These are phyloP conservation scores for Halisarca cf. caerulea DNA, from an alignment of 37 sponge, comb jelly and placozoan species.

Conservation along the genomic window DNA sequence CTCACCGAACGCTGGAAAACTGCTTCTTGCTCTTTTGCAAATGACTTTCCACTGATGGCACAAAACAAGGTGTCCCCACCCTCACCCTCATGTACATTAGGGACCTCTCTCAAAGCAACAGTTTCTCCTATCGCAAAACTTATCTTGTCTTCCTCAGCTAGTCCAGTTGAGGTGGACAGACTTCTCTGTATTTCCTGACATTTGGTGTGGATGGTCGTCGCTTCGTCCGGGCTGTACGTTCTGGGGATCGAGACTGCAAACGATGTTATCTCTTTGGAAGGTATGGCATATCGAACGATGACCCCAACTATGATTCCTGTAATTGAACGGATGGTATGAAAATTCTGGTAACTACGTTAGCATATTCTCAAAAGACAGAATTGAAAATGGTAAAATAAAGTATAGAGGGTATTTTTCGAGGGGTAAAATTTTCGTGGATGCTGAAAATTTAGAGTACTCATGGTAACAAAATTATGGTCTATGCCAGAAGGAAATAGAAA, in stretches of 20 bases:
- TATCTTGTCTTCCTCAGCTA: not conserved
- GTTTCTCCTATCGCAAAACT: constrained; percentile 31
- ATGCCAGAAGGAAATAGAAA: too few species aligned
- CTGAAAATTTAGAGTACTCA: too few species aligned
- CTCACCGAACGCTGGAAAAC: constrained; percentile 50
- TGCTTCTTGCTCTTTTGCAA: constrained; percentile 34
- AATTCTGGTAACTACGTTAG: too few species aligned
- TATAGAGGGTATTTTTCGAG: too few species aligned
- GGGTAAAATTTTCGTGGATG: too few species aligned
- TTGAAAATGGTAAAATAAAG: too few species aligned
- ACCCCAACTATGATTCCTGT: constrained; percentile 59
- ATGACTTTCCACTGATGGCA: constrained; percentile 36
- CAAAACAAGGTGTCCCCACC: constrained; percentile 33
- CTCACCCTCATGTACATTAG: too few species aligned
- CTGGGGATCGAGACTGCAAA: too few species aligned
- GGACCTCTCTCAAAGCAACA: not conserved
- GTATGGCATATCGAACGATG: constrained; percentile 24
- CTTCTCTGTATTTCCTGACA: not conserved
- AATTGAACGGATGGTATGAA: not conserved
- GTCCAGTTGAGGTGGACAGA: not conserved
- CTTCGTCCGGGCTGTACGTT: too few species aligned
- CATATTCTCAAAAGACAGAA: too few species aligned
- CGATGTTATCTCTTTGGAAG: not conserved
- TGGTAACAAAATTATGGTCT: too few species aligned
- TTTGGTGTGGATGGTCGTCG: too few species aligned